Evolutionary conservation across 1,140 invertebrate species (phyloP).

Genomic region (Colletes latitarsis): DNA sequence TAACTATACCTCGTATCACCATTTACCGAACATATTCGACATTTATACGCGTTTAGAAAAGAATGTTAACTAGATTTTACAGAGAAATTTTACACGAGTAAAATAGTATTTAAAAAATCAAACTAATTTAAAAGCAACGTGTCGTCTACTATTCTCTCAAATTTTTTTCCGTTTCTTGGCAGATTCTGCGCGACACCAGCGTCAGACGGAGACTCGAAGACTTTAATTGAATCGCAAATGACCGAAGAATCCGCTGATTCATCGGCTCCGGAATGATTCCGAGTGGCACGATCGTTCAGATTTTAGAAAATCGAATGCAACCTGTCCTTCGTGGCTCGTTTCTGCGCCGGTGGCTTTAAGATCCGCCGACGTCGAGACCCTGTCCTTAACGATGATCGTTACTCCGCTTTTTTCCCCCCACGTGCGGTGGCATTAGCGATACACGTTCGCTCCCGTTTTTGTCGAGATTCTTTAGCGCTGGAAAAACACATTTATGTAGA

Average conservation of each 20-base stretch:
- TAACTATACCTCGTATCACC: too few relatives aligned
- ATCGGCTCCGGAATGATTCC: background rate
- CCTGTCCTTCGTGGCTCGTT: background rate
- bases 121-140: too few relatives aligned
- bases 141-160: too few relatives aligned
- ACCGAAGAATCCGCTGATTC: conserved; percentile 31
- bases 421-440: background rate
- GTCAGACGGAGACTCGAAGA: background rate
- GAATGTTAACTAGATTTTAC: too few relatives aligned
- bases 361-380: background rate
- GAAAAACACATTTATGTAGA: conserved; percentile 32
- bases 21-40: too few relatives aligned
- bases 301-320: conserved; percentile 13
- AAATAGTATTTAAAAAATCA: too few relatives aligned
- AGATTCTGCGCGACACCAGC: background rate
- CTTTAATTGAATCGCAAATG: conserved; percentile 19
- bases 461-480: conserved; percentile 13
- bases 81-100: too few relatives aligned
- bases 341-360: background rate
- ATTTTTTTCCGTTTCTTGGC: background rate
- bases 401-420: background rate
- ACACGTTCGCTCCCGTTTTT: background rate
- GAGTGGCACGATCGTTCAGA: background rate
- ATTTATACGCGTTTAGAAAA: too few relatives aligned
- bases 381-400: conserved; percentile 5